Percentiles rank a stretch among this genome's conserved stretches.
These are phyloP conservation scores for Malacoraja senta DNA, from an alignment of 2,797 vertebrate genomes.

Conservation along the genomic window DNA sequence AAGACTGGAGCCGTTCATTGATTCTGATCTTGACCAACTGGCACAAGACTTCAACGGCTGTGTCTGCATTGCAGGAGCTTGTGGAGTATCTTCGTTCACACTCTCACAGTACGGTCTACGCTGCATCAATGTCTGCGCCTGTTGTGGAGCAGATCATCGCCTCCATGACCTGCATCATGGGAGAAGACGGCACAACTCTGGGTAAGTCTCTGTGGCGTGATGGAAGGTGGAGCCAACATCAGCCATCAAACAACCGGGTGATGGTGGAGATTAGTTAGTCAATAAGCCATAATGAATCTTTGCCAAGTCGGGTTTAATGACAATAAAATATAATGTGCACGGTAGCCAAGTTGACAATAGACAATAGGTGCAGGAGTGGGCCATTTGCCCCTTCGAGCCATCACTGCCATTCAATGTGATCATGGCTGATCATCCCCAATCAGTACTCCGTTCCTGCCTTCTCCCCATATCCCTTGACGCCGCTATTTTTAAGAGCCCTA, in stretches of 20 bases:
- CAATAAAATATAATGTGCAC: background rate
- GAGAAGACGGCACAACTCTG: constrained; percentile 76
- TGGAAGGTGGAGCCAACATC: background rate
- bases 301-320: background rate
- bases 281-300: background rate
- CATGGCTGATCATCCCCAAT: too few relatives aligned
- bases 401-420: too few relatives aligned
- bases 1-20: constrained; percentile 40
- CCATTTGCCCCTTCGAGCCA: too few relatives aligned
- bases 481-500: too few relatives aligned
- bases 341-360: background rate
- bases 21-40: constrained; percentile 41
- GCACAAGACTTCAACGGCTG: background rate
- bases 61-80: constrained; percentile 64
- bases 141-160: constrained; percentile 84
- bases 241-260: background rate
- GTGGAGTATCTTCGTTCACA: constrained; percentile 80
- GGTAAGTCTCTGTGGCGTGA: constrained; percentile 59
- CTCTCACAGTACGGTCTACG: constrained; percentile 87
- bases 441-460: too few relatives aligned
- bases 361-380: too few relatives aligned
- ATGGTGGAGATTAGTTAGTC: too few relatives aligned
- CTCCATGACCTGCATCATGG: constrained; percentile 89
- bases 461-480: too few relatives aligned
- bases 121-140: constrained; percentile 80